These are phyloP conservation scores for Clarias platycephalus DNA, from an alignment of 2,797 vertebrate species.

Conservation along the genomic window DNA sequence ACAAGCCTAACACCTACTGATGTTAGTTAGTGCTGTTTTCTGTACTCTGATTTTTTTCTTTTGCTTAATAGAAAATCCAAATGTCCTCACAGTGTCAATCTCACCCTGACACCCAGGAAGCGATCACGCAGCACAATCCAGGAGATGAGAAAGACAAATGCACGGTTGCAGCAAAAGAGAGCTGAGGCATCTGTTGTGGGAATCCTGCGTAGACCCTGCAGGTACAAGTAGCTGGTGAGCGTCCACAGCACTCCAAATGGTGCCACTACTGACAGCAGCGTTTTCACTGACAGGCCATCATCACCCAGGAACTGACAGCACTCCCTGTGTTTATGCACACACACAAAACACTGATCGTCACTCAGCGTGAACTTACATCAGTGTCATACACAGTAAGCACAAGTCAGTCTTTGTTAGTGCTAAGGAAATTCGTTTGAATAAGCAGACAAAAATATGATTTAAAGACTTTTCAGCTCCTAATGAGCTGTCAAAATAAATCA, in stretches of 20 bases:
- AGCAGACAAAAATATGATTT: neutral
- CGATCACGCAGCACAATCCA: conserved; percentile 98
- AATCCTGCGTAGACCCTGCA: conserved; percentile 98
- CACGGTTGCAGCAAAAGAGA: conserved; percentile 98
- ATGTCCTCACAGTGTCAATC: conserved; percentile 50
- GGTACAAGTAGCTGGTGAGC: conserved; percentile 98
- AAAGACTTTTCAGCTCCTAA: neutral
- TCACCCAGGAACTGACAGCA: conserved; percentile 95
- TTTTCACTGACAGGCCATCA: conserved; percentile 89
- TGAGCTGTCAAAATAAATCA: conserved; percentile 12
- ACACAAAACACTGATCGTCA: conserved; percentile 3
- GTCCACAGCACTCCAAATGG: conserved; percentile 97
- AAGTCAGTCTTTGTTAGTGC: neutral
- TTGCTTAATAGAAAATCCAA: conserved; percentile 5
- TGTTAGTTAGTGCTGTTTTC: neutral
- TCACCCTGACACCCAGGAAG: conserved; percentile 99
- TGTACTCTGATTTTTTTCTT: neutral
- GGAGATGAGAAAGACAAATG: conserved; percentile 97
- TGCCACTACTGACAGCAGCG: conserved; percentile 91
- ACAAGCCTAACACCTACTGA: neutral
- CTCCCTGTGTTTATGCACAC: conserved; percentile 78
- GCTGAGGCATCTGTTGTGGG: conserved; percentile 93
- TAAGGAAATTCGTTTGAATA: neutral
- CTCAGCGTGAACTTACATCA: neutral
- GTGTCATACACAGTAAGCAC: neutral